These are phyloP conservation scores for Boulengeromyrus knoepffleri DNA, from an alignment of 2,113 vertebrate species.

Conservation along the genomic window DNA sequence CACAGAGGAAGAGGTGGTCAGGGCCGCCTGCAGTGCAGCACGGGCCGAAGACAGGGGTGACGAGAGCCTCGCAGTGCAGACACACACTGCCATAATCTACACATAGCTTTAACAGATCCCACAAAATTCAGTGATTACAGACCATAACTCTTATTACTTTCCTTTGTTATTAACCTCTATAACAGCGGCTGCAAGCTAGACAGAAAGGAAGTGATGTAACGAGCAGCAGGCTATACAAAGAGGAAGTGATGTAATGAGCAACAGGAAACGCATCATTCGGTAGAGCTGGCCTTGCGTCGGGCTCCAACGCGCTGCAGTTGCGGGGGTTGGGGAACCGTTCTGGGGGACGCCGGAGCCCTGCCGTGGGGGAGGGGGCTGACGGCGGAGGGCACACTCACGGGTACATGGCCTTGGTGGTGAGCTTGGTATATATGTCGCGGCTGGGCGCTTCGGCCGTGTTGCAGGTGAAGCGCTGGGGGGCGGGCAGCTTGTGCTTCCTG, in stretches of 20 bases:
- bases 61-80: neutral
- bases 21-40: slow-evolving; percentile 57
- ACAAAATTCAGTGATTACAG: neutral
- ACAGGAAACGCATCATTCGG: neutral
- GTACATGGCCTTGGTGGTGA: slow-evolving; percentile 99
- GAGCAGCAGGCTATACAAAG: neutral
- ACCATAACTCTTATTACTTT: neutral
- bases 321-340: slow-evolving; percentile 22
- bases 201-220: neutral
- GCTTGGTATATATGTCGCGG: slow-evolving; percentile 91
- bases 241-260: neutral
- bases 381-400: slow-evolving; percentile 79
- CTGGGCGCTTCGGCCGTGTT: slow-evolving; percentile 73
- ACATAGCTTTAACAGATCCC: neutral
- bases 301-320: neutral
- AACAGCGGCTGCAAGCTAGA: neutral
- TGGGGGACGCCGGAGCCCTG: neutral
- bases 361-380: neutral
- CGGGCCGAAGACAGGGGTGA: slow-evolving; percentile 31
- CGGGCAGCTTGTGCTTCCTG: slow-evolving; percentile 96
- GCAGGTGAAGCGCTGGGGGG: slow-evolving; percentile 90
- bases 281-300: neutral
- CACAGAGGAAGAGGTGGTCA: slow-evolving; percentile 73
- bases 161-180: neutral
- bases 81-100: neutral